Base-by-base conservation (phyloP, 2,888 invertebrate genomes). In the Meta bourneti region DNA sequence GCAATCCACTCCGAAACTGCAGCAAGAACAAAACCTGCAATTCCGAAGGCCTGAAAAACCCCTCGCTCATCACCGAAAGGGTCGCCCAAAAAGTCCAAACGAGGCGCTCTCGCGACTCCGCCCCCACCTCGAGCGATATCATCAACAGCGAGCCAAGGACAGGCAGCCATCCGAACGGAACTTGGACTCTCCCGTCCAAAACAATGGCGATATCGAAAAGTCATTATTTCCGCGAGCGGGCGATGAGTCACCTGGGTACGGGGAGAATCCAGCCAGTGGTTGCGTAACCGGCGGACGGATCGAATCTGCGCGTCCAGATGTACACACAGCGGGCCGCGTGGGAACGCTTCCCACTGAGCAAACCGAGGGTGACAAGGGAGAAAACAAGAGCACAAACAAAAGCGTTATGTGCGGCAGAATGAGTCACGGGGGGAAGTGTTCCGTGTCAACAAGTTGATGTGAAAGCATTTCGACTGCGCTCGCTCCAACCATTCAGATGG, bases 161-260 rank as follows among this genome's bases (percentile, higher is more conserved):
- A 34, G 34, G 34, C 34, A 34, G 20, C 48, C 13, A 48, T 48
- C 75, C 75, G 20, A 6, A 34, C 75, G 48, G 48, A 16, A 16
- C 75, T 71, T 16, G 7, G 71, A 71, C n/a, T 71, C 20, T 71
- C 75, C 34, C 77, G 86, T 54, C 34, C 69, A 75, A 79, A 90
- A 90, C 90, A 90, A 90, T 86, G 20, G 81, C 74, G 81, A 70
- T 85, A 89, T 90, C 74, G 74, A 34, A 61, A 77, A 83, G 79
- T 72, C 83, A 72, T 84, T 80, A 90, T 90, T 90, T 86, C 81
- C 86, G 86, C 85, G 74, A 85, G 61, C 52, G 54, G 70, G 52
- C 51, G 72, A 74, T 83, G 72, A 83, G 34, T 72, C 83, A 83
- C 49, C 72, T 72, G 20, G 72, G 61, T 61, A 61, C 61, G 54